Evolutionary conservation across 2,113 vertebrate genomes (phyloP), one percentile per base, ranked within the genome.

Genomic region (Corythaixoides concolor): DNA sequence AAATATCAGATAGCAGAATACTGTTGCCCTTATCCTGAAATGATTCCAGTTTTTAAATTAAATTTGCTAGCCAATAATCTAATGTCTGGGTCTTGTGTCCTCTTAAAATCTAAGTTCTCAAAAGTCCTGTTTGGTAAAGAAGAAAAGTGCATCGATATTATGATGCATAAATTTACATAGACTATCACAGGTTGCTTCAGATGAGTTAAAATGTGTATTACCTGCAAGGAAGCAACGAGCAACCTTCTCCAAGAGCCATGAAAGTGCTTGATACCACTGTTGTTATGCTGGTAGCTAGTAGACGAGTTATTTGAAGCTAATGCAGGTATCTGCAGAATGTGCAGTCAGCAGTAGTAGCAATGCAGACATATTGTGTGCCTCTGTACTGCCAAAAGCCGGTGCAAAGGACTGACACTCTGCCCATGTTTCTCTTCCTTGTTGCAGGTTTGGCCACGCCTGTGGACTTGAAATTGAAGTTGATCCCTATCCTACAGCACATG

Each of bases 401-500:
- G 18, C 30, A 45, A 43, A 70, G 75, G 27, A 32, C 50, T 93
- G 12, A 76, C 1, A 0, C 5, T 59, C 23, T 60, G 21, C 26
- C 22, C 24, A 0, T n/a, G 6, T 66, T 78, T 35, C 22, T 50
- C 37, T 88, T 78, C 27, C 27, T 12, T 74, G 12, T 16, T 58
- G 27, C 55, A 99, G 99, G 99, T 59, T 96, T 99, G 88, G 99
- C 99, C 66, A 99, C 99, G 2, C 99, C 99, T 0, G 99, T 99
- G 78, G 99, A 99, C 64, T 94, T 99, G 98, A 99, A 99, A 97
- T 98, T 99, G 95, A 99, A 99, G 97, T 37, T 99, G 94, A 99
- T 99, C 80, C 99, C 99, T 14, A 99, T 99, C 96, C 97, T 99
- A 11, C 99, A 99, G 98, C 99, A 99, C 98, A 99, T 99, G 99